Conservation (phyloP, 2,113 vertebrate genomes). For the Cyphomyrus plagiostoma region DNA sequence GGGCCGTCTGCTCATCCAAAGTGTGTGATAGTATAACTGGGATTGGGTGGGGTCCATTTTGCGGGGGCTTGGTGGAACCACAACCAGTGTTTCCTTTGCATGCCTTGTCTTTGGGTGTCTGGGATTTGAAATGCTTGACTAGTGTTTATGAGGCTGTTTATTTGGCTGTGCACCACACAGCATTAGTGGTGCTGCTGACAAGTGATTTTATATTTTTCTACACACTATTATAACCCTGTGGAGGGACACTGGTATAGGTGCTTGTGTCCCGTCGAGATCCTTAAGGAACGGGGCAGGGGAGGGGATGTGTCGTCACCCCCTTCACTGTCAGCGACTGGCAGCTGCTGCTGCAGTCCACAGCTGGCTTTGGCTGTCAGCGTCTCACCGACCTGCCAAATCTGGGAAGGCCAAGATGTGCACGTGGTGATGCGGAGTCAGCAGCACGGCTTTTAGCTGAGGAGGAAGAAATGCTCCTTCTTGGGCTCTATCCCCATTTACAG, state of each 20-base stretch:
- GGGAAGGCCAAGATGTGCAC: background rate
- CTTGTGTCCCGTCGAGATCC: background rate
- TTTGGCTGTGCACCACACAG: background rate
- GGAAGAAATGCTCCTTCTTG: slow-evolving; percentile 29
- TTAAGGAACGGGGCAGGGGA: background rate
- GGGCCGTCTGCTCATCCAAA: background rate
- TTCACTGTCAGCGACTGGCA: background rate
- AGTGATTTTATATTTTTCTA: background rate
- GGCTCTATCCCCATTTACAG: background rate
- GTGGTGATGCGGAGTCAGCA: slow-evolving; percentile 35
- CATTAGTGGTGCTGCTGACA: background rate
- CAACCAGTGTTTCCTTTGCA: background rate
- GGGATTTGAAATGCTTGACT: background rate
- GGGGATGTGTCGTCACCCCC: background rate
- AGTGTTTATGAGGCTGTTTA: background rate
- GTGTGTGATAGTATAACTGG: background rate
- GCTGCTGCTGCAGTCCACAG: background rate
- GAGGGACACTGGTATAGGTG: background rate
- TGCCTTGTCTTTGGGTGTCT: background rate
- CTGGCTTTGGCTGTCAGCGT: background rate
- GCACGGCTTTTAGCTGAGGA: slow-evolving; percentile 44
- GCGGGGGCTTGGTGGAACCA: background rate
- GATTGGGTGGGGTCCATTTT: background rate
- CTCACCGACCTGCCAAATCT: slow-evolving; percentile 17
- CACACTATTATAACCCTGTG: background rate